These are phyloP conservation scores for Notospermus geniculatus DNA, from an alignment of 1,140 invertebrate genomes.

Conservation along the genomic window DNA sequence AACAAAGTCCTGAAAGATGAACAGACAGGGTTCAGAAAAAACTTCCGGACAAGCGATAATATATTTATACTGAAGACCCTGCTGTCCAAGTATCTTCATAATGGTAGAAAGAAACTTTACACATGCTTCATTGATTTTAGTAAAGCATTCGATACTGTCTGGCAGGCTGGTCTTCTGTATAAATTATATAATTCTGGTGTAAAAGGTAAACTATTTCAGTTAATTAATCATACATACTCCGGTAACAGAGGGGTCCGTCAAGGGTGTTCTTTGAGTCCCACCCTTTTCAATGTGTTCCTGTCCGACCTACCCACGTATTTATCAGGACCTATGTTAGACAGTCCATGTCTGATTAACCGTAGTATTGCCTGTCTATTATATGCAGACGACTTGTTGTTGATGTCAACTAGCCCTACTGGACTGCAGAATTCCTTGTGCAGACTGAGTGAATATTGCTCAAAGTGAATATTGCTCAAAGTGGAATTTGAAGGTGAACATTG, in stretches of 20 bases:
- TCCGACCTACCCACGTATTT: background rate
- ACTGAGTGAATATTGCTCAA: background rate
- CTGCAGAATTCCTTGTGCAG: background rate
- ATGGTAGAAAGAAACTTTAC: background rate
- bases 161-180: background rate
- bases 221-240: background rate
- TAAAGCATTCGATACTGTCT: slow-evolving; percentile 7
- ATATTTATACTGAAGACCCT: no score
- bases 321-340: background rate
- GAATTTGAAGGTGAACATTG: background rate
- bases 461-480: no score
- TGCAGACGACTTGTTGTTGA: slow-evolving; percentile 1
- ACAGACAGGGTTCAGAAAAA: no score
- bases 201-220: background rate
- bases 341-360: background rate
- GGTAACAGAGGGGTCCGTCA: slow-evolving; percentile 1
- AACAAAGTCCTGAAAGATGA: no score
- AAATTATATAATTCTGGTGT: background rate
- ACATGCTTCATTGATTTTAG: slow-evolving; percentile 7
- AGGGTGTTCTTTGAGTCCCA: background rate
- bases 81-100: no score
- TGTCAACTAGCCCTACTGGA: background rate
- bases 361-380: background rate
- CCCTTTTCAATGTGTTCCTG: background rate
- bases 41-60: no score